Conservation (phyloP, 2,113 vertebrate genomes). For the Cairina moschata region DNA sequence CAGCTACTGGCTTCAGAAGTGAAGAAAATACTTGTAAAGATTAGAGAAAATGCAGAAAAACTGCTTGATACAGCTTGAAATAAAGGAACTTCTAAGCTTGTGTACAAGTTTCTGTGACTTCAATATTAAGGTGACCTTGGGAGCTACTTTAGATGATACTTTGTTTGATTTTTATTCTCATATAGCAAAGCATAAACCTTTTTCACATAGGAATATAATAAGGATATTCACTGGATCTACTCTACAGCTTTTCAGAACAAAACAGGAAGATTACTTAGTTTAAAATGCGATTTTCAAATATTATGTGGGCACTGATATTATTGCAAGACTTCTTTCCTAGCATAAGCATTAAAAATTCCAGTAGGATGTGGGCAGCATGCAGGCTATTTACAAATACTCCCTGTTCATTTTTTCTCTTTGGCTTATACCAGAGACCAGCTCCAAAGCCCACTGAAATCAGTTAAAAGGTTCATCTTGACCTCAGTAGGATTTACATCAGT, state of each 20-base stretch:
- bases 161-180: neutral
- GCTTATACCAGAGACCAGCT: fast-evolving
- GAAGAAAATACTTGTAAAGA: neutral
- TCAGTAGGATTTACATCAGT: neutral
- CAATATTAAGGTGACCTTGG: neutral
- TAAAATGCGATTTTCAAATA: neutral
- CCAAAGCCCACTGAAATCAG: neutral
- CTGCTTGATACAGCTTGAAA: neutral
- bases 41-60: neutral
- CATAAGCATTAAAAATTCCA: neutral
- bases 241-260: neutral
- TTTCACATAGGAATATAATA: neutral
- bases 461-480: neutral
- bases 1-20: neutral
- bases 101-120: neutral
- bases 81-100: neutral
- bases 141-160: neutral
- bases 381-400: neutral
- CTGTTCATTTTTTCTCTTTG: neutral
- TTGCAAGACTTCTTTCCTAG: neutral
- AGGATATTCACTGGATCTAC: neutral
- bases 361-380: neutral
- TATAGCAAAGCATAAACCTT: neutral
- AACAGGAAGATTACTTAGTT: neutral
- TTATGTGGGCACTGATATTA: neutral